These are phyloP conservation scores for Galaxias olidus DNA, from an alignment of 2,797 vertebrate genomes.

Conservation along the genomic window DNA sequence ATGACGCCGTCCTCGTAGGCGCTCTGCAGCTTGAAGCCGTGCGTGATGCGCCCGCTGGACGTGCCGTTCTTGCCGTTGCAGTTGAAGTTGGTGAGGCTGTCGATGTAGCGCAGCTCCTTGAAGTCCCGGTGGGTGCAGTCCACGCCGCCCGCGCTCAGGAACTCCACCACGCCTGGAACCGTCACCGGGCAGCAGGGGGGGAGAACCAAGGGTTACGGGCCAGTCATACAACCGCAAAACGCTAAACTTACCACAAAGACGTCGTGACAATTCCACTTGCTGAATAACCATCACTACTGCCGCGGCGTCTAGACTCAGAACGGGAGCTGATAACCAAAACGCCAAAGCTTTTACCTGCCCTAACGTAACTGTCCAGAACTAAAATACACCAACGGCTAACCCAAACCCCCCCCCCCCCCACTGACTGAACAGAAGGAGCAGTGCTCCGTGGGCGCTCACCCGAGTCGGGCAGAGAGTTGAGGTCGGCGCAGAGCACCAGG, in stretches of 20 bases:
- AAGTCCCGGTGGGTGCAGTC: conserved; percentile 99
- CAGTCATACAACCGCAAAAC: too few species aligned
- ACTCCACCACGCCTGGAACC: conserved; percentile 90
- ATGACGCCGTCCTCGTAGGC: conserved; percentile 96
- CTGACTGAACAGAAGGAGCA: too few species aligned
- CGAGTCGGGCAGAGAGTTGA: conserved; percentile 97
- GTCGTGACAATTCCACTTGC: too few species aligned
- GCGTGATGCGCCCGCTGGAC: conserved; percentile 94
- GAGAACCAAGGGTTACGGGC: too few species aligned
- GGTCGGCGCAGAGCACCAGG: conserved; percentile 95
- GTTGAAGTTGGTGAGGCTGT: conserved; percentile 97
- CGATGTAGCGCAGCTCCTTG: conserved; percentile 95
- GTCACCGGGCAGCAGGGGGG: background rate
- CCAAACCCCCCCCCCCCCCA: too few species aligned
- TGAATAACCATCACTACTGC: too few species aligned
- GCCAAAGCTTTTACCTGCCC: too few species aligned
- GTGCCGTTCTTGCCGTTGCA: conserved; percentile 94
- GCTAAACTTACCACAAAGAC: too few species aligned
- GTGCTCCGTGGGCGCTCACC: conserved; percentile 73
- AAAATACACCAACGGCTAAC: too few species aligned
- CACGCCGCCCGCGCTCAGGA: conserved; percentile 94
- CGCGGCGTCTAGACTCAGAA: too few species aligned
- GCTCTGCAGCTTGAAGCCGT: conserved; percentile 97
- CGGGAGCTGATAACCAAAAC: too few species aligned
- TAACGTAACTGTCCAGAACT: too few species aligned